Base-by-base conservation (phyloP, 92 coral and sea anemone genomes). In the Actinernus sp. region DNA sequence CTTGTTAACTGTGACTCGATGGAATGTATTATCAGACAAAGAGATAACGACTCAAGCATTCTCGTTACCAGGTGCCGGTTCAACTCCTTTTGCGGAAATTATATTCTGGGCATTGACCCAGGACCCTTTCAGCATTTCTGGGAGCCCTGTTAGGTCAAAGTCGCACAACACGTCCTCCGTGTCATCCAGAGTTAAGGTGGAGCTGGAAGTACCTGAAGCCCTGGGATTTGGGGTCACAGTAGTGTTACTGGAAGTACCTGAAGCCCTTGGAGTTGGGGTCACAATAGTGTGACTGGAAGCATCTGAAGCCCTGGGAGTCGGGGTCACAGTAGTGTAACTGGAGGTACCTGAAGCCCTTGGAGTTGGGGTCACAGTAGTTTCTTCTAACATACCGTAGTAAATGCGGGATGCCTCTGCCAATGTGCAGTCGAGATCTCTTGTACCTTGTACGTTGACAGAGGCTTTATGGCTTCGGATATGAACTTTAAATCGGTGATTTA, bases 31-130 rank as follows among this genome's bases (percentile, higher is more conserved):
- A 31, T 48, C 34, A 31, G 16, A 34, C 32, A 16, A 23, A 14
- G 76, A 69, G 23, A 43, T 47, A 2, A 71, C 68, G 26, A 44
- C 78, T 23, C 59, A 52, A 12, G 67, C 65, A 25, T 60, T 68
- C 20, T 53, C 19, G 52, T 41, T 48, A 26, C 77, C 78, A 8
- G 76, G 76, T 13, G 76, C 76, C 20, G 20, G 11, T 45, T 39
- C 58, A 37, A 76, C 68, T 30, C 84, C 84, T 55, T 69, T 57
- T 19, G 41, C 33, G 17, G 31, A 22, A 19, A 63, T 37, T 26
- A 74, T 49, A 44, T 46, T 44, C 49, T 76, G 28, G 51, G 84
- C 78, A 17, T 76, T 76, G 49, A 53, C 63, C 78, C 84, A 76
- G 25, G 66, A 51, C n/a, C 58, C 67, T 38, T 41, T 44, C 12